phyloP scores from a whole-genome alignment of 2,888 invertebrate species.

The Ischnus inquisitorius region DNA sequence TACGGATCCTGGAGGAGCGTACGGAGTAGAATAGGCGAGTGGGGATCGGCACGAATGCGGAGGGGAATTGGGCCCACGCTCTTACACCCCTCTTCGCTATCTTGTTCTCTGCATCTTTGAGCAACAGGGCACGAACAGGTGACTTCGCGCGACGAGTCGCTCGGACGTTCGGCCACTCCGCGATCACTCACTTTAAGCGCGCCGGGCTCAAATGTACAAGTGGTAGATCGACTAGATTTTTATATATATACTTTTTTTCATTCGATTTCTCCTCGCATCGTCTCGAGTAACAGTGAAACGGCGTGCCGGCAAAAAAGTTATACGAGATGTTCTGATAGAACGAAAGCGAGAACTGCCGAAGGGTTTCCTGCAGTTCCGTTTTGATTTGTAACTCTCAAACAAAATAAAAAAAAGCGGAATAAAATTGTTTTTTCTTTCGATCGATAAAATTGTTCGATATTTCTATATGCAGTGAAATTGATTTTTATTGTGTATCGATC shows the following conservation, averaged over 20 bases:
- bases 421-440: not conserved
- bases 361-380: slow-evolving; percentile 1
- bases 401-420: not conserved
- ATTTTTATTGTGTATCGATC: not conserved
- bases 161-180: not conserved
- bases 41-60: not conserved
- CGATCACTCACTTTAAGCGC: slow-evolving; percentile 42
- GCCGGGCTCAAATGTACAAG: slow-evolving; percentile 21
- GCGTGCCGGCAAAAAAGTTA: not conserved
- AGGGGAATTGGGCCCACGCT: not conserved
- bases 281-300: not conserved
- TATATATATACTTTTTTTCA: not conserved
- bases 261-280: not conserved
- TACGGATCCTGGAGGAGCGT: not conserved
- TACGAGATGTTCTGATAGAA: slow-evolving; percentile 12
- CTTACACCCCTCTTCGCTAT: slow-evolving; percentile 32
- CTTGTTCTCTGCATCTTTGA: slow-evolving; percentile 12
- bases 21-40: not conserved
- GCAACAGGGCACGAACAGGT: slow-evolving; percentile 41
- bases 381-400: not conserved
- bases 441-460: not conserved
- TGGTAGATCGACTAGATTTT: slow-evolving; percentile 1
- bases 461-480: not conserved
- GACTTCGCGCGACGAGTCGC: slow-evolving; percentile 24
- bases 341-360: slow-evolving; percentile 1